Conservation (phyloP, 2,113 vertebrate genomes). For the Astur gentilis region DNA sequence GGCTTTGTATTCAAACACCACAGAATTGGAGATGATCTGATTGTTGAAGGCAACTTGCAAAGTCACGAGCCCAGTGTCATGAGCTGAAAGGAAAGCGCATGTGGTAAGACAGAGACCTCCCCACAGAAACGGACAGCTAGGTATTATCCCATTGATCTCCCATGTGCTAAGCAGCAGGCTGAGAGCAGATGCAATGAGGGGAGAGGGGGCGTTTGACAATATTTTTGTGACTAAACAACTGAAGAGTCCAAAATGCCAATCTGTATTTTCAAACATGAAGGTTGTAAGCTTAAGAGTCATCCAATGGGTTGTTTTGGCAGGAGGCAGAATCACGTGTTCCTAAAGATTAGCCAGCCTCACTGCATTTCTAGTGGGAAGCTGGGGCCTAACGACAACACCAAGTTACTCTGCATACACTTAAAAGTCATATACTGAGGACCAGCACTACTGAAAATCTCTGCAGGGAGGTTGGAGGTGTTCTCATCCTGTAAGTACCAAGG, state of each 20-base stretch:
- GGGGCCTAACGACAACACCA: background rate
- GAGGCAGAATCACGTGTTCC: background rate
- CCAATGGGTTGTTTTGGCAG: background rate
- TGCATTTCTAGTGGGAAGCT: background rate
- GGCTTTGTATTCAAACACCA: conserved; percentile 99
- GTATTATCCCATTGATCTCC: background rate
- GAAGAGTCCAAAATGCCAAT: background rate
- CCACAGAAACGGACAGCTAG: accelerated
- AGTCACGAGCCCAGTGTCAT: conserved; percentile 97
- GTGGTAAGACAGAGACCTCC: background rate
- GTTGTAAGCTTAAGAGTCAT: background rate
- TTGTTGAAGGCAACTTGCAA: conserved; percentile 98
- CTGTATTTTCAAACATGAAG: background rate
- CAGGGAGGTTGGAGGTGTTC: background rate
- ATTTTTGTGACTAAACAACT: background rate
- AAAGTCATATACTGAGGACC: background rate
- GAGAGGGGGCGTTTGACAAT: background rate
- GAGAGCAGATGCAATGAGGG: background rate
- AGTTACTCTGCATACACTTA: background rate
- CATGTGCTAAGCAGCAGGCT: background rate
- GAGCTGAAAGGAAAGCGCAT: conserved; percentile 77
- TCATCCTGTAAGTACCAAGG: background rate
- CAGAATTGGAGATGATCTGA: conserved; percentile 99
- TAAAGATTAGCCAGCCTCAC: background rate
- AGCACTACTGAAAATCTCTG: background rate